Conservation (phyloP, 2,888 invertebrate species). For the Drosophila atripex region DNA sequence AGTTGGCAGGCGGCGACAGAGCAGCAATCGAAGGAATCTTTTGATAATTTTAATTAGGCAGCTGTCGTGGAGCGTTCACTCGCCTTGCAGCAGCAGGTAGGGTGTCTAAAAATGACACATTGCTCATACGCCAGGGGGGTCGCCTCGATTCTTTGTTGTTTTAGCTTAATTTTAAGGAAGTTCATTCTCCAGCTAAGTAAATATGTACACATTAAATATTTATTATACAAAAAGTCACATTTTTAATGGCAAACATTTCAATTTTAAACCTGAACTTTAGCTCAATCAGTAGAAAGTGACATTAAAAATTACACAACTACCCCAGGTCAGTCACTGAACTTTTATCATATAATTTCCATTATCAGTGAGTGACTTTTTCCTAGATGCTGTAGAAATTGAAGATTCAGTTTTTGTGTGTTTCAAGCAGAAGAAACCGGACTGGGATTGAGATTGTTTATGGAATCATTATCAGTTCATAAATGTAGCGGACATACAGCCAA, state of each 20-base stretch:
- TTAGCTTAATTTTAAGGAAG: background rate
- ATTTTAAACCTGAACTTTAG: too few relatives aligned
- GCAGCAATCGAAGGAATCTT: conserved; percentile 22
- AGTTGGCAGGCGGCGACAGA: conserved; percentile 41
- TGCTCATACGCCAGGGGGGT: conserved; percentile 23
- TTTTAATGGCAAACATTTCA: background rate
- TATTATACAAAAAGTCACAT: background rate
- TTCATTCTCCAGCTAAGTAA: background rate
- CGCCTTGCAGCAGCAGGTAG: background rate
- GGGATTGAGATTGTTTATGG: conserved; percentile 19
- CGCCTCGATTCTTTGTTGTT: background rate
- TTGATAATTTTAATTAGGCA: conserved; percentile 64
- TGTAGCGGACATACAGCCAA: conserved; percentile 2
- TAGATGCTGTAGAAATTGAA: background rate
- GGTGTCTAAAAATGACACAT: conserved; percentile 35
- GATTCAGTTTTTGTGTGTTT: conserved; percentile 10
- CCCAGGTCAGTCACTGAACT: conserved; percentile 11
- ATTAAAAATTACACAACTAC: conserved; percentile 19
- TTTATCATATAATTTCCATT: conserved; percentile 1
- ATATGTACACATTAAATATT: background rate
- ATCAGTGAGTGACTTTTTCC: conserved; percentile 6
- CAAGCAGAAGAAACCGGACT: conserved; percentile 27
- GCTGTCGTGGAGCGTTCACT: conserved; percentile 49
- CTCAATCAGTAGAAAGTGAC: background rate
- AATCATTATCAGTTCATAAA: conserved; percentile 45